These are phyloP conservation scores for Metopia argyrocephala DNA, from an alignment of 2,888 invertebrate species.

Conservation along the genomic window DNA sequence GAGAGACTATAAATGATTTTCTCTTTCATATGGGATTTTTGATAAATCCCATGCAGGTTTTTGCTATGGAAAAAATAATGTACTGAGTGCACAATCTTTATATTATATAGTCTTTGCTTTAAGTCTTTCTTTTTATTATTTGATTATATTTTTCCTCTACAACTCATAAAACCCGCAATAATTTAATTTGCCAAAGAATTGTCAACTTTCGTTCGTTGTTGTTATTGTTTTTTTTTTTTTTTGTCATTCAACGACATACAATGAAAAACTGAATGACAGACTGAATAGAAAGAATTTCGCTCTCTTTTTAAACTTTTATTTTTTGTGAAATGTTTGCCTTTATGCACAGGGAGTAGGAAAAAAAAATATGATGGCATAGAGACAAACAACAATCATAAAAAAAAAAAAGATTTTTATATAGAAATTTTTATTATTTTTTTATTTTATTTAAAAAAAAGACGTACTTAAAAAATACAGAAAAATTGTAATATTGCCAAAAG, in stretches of 20 bases:
- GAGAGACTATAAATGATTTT: too few species aligned
- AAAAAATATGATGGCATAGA: slow-evolving; percentile 57
- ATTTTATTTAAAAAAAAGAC: slow-evolving; percentile 6
- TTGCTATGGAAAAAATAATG: too few species aligned
- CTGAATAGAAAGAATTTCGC: slow-evolving; percentile 50
- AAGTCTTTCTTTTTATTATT: slow-evolving; percentile 34
- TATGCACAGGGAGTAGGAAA: slow-evolving; percentile 43
- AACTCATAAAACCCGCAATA: slow-evolving; percentile 62
- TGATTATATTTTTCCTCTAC: slow-evolving; percentile 50
- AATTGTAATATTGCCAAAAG: slow-evolving; percentile 54
- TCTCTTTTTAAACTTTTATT: slow-evolving; percentile 37
- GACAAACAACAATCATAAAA: slow-evolving; percentile 41
- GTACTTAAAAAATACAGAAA: slow-evolving; percentile 16
- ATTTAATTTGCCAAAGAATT: slow-evolving; percentile 64
- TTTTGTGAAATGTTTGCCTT: slow-evolving; percentile 45
- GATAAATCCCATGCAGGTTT: too few species aligned
- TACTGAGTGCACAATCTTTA: too few species aligned
- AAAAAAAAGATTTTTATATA: too few species aligned
- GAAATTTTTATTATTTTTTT: slow-evolving; percentile 24
- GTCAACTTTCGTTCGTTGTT: slow-evolving; percentile 45
- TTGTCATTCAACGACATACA: slow-evolving; percentile 40
- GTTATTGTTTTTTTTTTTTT: not conserved
- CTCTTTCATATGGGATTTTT: too few species aligned
- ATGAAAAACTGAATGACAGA: not conserved
- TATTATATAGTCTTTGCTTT: not conserved